Base-by-base conservation (phyloP, 2,113 vertebrate genomes). In the Trichomycterus rosablanca region DNA sequence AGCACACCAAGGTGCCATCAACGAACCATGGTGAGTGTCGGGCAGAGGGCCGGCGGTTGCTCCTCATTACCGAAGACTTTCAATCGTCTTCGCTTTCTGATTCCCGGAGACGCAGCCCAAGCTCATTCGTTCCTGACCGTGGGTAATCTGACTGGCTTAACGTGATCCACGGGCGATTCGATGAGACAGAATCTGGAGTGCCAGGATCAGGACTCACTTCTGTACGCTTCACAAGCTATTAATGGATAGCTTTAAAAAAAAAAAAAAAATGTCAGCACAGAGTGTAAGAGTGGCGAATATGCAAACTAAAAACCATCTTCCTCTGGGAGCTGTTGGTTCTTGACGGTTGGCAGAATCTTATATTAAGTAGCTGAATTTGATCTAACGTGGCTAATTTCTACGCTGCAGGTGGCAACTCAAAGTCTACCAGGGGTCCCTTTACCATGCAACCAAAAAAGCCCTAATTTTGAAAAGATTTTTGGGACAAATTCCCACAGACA, bases 1-100 rank as follows among this genome's bases (percentile, higher is more conserved):
- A 26, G 26, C 50, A 12, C 39, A 61, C 22, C 3, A 5, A 51
- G 64, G 39, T 40, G 19, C 3, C 26, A 19, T 24, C 24, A n/a
- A 48, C n/a, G n/a, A n/a, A n/a, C n/a, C n/a, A n/a, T n/a, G n/a
- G n/a, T 3, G 32, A 30, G 49, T 7, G 46, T 55, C 14, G 3
- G 66, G 59, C 42, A 43, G 28, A 56, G 30, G n/a, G 30, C 44
- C 23, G 26, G 34, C 6, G 18, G 53, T 14, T 22, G n/a, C 18
- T 62, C 26, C 65, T 70, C 58, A 71, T 71, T 76, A 76, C 43
- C 53, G 45, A 10, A 43, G 9, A 59, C 56, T 35, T 65, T 70
- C 48, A 28, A 49, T 23, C 57, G 44, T 66, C 39, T 66, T 14
- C 42, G 16, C 39, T 43, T 60, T 72, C n/a, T n/a, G n/a, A n/a